Base-by-base conservation (phyloP, 1,140 invertebrate species). In the Musca domestica region DNA sequence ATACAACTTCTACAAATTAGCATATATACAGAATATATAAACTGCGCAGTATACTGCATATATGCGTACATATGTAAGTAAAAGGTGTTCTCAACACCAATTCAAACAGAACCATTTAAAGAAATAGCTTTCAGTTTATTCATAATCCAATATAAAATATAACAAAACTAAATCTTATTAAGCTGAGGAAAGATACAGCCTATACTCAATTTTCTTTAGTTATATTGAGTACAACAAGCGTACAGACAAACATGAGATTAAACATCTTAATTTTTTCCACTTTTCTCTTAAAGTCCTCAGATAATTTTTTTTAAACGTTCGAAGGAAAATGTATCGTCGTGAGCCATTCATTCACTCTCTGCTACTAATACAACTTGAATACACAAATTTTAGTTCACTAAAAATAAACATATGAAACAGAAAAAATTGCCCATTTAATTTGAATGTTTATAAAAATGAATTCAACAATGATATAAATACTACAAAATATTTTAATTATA, bases 401-500 rank as follows among this genome's bases (percentile, higher is more conserved):
- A 2, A 2, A 46, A 46, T 12, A 46, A 9, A 51, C 20, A 51
- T 20, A 6, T 20, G 20, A 51, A 51, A 51, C 20, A 51, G 6
- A 17, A 51, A 6, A 51, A 51, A 41, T 12, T 5, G 10, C 34
- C 34, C 34, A 41, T 41, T 41, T 41, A 2, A 41, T 41, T 41
- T 41, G 10, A 52, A 52, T 52, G 15, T 12, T 9, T 52, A 23
- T 23, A 52, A 12, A 22, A 52, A 17, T 22, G 41, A 63, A 17
- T 4, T 34, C 7, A 41, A n/a, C 17, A 19, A 65, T 23, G 25
- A 47, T 64, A 64, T 64, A 48, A 22, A 48, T 23, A 34, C 30
- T 61, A 61, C 20, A 61, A 41, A 58, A 61, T 17, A 61, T 68
- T 70, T 70, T 70, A 70, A 70, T 70, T 70, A 70, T 70, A 70